A percentile compares a stretch with the other conserved stretches of the same genome.
These are phyloP conservation scores for Diadema setosum DNA, from an alignment of 35 echinoderm and acorn worm genomes.

Conservation along the genomic window DNA sequence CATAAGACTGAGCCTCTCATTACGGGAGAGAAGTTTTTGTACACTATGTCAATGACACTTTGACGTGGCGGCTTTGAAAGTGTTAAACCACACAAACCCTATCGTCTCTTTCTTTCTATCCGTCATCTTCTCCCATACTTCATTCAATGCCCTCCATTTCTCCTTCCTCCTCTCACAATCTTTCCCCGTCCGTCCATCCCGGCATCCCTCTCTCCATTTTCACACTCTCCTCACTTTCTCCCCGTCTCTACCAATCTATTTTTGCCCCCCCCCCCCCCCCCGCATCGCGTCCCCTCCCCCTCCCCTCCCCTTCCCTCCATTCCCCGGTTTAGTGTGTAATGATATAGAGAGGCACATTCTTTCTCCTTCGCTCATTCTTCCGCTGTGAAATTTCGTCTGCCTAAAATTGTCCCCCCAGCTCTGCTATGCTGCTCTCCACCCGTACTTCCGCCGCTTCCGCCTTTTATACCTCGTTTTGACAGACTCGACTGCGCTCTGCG, in stretches of 20 bases:
- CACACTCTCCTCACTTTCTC: neutral
- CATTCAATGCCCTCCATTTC: neutral
- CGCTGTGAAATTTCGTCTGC: too few relatives aligned
- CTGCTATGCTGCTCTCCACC: too few relatives aligned
- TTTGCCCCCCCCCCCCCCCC: neutral
- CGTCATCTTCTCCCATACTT: neutral
- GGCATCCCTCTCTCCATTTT: neutral
- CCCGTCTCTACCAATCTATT: neutral
- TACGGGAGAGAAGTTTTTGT: too few relatives aligned
- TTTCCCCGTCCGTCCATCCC: neutral
- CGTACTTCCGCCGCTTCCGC: neutral
- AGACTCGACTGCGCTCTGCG: too few relatives aligned
- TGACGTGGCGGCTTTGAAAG: too few relatives aligned
- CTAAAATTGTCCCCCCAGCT: too few relatives aligned
- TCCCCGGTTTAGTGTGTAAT: neutral
- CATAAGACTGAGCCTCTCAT: too few relatives aligned
- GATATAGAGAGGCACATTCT: too few relatives aligned
- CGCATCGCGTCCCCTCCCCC: neutral
- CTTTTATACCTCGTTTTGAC: too few relatives aligned
- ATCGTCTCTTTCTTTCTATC: neutral
- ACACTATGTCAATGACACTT: too few relatives aligned
- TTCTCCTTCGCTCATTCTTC: too few relatives aligned
- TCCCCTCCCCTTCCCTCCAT: neutral
- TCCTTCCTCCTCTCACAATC: neutral
- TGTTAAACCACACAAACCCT: neutral